phyloP scores from a whole-genome alignment of 2,888 invertebrate species.

The Caenorhabditis sp. region DNA sequence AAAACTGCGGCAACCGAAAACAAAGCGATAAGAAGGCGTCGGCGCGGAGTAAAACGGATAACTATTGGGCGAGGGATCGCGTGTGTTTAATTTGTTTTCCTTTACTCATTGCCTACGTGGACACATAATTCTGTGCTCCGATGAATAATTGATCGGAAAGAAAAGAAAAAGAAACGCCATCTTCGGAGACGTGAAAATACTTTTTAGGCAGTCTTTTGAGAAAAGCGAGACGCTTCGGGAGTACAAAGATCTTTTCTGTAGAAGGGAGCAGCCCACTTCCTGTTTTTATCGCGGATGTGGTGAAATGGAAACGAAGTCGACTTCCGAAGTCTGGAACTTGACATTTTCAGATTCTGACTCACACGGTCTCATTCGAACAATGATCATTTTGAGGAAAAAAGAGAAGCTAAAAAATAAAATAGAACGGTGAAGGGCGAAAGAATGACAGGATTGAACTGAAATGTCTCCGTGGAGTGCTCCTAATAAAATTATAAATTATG shows the following conservation, averaged over 20 bases:
- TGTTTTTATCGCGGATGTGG: too few relatives aligned
- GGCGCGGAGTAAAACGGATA: neutral
- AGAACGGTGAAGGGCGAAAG: neutral
- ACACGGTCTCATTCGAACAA: too few relatives aligned
- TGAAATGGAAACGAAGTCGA: neutral
- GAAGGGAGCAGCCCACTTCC: too few relatives aligned
- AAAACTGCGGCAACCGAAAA: neutral
- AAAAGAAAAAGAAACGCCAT: neutral
- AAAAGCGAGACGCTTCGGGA: neutral
- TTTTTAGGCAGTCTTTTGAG: too few relatives aligned
- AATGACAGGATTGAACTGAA: neutral
- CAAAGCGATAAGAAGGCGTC: slow-evolving; percentile 1
- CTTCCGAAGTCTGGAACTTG: too few relatives aligned
- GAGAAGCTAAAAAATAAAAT: neutral
- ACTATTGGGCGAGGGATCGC: neutral
- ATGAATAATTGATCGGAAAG: slow-evolving; percentile 25
- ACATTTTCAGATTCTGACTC: too few relatives aligned
- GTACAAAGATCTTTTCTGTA: too few relatives aligned
- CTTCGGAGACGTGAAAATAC: too few relatives aligned
- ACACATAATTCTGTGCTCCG: neutral
- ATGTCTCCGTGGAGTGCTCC: slow-evolving; percentile 24
- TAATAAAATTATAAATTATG: slow-evolving; percentile 48
- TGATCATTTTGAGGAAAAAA: neutral
- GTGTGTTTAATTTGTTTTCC: slow-evolving; percentile 32
- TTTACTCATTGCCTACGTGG: too few relatives aligned